Conservation (phyloP, 2,113 vertebrate genomes). For the Caretta caretta region DNA sequence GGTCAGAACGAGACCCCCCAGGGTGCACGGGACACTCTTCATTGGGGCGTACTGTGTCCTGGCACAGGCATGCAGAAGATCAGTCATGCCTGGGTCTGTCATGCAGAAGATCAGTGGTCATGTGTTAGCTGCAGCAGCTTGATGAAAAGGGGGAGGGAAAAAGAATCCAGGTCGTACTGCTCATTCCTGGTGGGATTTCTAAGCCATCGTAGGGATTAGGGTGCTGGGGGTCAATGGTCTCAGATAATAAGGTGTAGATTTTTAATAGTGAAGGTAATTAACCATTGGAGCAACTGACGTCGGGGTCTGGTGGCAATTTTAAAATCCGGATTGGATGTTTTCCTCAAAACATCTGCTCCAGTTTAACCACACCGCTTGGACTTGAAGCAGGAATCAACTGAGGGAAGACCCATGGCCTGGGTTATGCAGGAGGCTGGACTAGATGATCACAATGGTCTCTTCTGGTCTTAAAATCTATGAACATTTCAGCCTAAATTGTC, state of each 20-base stretch:
- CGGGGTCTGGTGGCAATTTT: not conserved
- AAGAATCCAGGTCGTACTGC: not conserved
- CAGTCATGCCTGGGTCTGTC: not conserved
- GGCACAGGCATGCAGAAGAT: too few species aligned
- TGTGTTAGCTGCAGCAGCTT: constrained; percentile 11
- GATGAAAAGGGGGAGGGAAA: constrained; percentile 34
- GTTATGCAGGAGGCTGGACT: not conserved
- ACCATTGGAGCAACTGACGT: not conserved
- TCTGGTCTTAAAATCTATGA: not conserved
- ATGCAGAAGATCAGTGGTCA: fast-evolving
- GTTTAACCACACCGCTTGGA: not conserved
- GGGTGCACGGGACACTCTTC: too few species aligned
- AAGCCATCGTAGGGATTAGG: not conserved
- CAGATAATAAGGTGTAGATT: not conserved
- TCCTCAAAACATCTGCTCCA: not conserved
- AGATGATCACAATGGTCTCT: not conserved
- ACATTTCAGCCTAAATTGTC: not conserved
- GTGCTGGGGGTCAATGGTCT: not conserved
- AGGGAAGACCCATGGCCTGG: not conserved
- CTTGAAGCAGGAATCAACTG: not conserved
- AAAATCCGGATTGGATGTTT: not conserved
- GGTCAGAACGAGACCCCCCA: not conserved
- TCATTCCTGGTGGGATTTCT: not conserved
- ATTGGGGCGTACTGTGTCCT: too few species aligned
- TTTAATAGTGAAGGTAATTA: not conserved